Percentiles rank a stretch among this genome's conserved stretches.
phyloP scores from a whole-genome alignment of 1,140 invertebrate genomes.

The Drosophila busckii region DNA sequence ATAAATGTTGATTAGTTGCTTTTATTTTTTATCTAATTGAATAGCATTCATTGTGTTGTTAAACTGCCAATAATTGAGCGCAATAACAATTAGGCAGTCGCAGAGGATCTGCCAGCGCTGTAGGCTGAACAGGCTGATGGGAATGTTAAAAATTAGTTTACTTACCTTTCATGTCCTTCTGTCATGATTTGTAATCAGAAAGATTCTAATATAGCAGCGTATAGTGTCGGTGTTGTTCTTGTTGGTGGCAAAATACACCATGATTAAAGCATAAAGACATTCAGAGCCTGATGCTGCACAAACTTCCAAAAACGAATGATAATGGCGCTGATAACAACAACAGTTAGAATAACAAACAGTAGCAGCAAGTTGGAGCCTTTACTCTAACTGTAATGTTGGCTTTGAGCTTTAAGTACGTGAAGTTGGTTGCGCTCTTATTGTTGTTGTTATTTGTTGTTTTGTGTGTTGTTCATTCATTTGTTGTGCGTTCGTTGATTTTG shows the following conservation, averaged over 20 bases:
- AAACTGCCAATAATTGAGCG: constrained; percentile 28
- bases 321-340: too few species aligned
- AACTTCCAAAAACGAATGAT: constrained; percentile 56
- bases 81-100: constrained; percentile 15
- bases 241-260: constrained; percentile 83
- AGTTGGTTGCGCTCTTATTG: constrained; percentile 9
- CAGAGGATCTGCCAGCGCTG: constrained; percentile 25
- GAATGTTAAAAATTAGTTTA: background rate
- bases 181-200: constrained; percentile 86
- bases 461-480: constrained; percentile 1
- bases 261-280: constrained; percentile 85
- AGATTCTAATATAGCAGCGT: constrained; percentile 85
- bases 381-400: constrained; percentile 9
- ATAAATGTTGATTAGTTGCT: constrained; percentile 8
- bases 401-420: background rate
- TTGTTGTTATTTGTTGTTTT: constrained; percentile 4
- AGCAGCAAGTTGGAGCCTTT: constrained; percentile 13
- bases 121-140: background rate
- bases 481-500: constrained; percentile 17
- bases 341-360: constrained; percentile 33
- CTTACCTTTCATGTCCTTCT: constrained; percentile 88
- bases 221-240: constrained; percentile 80
- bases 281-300: constrained; percentile 78
- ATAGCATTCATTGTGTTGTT: constrained; percentile 10
- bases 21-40: constrained; percentile 23